Base-by-base conservation (phyloP, 2,888 invertebrate species). In the Leptura quadrifasciata region DNA sequence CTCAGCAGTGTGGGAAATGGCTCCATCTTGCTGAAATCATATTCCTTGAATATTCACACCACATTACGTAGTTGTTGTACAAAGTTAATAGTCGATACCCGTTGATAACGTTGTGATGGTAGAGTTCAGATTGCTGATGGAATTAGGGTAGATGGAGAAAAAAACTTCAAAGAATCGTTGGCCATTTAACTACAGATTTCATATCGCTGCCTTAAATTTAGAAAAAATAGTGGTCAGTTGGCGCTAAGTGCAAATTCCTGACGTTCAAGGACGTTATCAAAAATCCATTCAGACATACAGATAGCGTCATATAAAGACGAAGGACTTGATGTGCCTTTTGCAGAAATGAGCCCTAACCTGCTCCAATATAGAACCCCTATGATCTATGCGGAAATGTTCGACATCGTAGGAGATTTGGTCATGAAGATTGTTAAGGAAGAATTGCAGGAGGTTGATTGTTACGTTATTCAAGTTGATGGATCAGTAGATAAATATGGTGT, bases 311-410 rank as follows among this genome's bases (percentile, higher is more conserved):
- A 47, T 8, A 47, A 47, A 47, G 47, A 47, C 47, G 47, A 47
- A 47, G 47, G 47, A 2, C 47, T 47, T 47, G 47, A 47, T 47
- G 47, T n/a, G 8, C 47, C 47, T 47, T 47, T 47, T 47, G 8
- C 8, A 47, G 47, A 47, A 47, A 47, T 47, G n/a, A 47, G 47
- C 47, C 47, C 47, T 47, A 47, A 47, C 8, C n/a, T 47, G 8
- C 47, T 47, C 47, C 47, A 47, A 47, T 47, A 47, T 47, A 47
- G n/a, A n/a, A n/a, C n/a, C n/a, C n/a, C n/a, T n/a, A n/a, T n/a
- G n/a, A 47, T 47, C 10, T 47, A 15, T 47, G 47, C 47, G 47
- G 47, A 47, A 47, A 47, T 47, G n/a, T 47, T 47, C 3, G 47
- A 47, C n/a, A 47, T 10, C 8, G 47, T 24, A 24, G 24, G 1